These are phyloP conservation scores for Mystacides longicornis DNA, from an alignment of 2,888 invertebrate genomes.

Conservation along the genomic window DNA sequence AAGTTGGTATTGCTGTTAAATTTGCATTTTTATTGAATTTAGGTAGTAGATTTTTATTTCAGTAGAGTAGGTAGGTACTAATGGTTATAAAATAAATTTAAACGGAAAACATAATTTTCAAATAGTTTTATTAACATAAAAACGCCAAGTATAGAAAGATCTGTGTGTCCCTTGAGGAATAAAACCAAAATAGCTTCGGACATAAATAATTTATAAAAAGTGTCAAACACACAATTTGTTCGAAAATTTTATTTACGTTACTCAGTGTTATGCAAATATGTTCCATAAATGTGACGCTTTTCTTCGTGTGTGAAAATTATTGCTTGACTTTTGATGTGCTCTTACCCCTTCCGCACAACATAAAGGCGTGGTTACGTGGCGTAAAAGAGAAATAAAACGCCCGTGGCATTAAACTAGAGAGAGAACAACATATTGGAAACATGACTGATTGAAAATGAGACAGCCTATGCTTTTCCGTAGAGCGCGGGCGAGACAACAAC, in stretches of 20 bases:
- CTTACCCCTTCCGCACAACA: slow-evolving; percentile 15
- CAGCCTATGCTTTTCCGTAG: slow-evolving; percentile 11
- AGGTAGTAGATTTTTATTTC: too few species aligned
- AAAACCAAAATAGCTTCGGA: too few species aligned
- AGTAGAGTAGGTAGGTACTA: too few species aligned
- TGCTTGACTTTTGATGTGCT: slow-evolving; percentile 13
- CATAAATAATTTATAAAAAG: not conserved
- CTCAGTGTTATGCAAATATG: not conserved
- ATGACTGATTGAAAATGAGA: slow-evolving; percentile 16
- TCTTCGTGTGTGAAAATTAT: slow-evolving; percentile 17
- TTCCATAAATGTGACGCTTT: slow-evolving; percentile 7
- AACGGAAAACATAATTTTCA: too few species aligned
- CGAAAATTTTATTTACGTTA: not conserved
- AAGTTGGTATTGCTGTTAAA: too few species aligned
- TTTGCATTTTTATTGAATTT: too few species aligned
- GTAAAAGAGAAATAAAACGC: slow-evolving; percentile 10
- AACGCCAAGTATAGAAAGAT: too few species aligned
- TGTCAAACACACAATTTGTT: not conserved
- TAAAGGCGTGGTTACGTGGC: slow-evolving; percentile 6
- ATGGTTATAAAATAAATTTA: too few species aligned
- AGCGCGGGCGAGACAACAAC: slow-evolving; percentile 7
- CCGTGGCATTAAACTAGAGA: slow-evolving; percentile 10
- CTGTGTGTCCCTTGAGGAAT: too few species aligned
- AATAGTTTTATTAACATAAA: too few species aligned
- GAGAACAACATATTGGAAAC: slow-evolving; percentile 10